Evolutionary conservation across 2,113 vertebrate genomes (phyloP).

Genomic region (Corythornis madagascariensis): DNA sequence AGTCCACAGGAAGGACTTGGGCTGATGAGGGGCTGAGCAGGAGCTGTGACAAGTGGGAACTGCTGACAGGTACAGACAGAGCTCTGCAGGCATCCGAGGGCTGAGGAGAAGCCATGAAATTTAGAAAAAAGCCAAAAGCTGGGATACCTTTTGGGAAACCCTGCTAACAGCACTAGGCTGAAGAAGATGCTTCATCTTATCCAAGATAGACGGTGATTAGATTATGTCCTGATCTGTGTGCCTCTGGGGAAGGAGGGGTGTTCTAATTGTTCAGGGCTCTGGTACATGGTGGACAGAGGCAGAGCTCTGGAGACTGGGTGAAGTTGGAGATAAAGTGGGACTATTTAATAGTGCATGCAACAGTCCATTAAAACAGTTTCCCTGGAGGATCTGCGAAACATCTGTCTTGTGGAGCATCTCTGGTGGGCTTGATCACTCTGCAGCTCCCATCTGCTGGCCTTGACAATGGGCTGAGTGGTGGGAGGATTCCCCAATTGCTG

Average conservation of each 20-base stretch:
- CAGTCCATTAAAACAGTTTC: not conserved
- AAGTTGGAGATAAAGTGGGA: not conserved
- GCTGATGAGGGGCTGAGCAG: not conserved
- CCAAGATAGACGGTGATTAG: not conserved
- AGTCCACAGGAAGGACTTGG: not conserved
- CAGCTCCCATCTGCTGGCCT: not conserved
- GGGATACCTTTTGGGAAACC: not conserved
- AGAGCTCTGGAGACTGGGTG: not conserved
- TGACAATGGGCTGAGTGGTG: accelerated
- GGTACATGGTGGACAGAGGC: accelerated
- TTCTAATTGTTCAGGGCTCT: not conserved
- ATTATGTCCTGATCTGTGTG: not conserved
- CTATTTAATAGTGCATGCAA: not conserved
- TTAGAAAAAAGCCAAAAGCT: not conserved
- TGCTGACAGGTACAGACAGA: not conserved
- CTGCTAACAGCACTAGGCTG: accelerated
- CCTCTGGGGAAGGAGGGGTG: not conserved
- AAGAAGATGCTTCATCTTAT: not conserved
- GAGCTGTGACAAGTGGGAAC: not conserved
- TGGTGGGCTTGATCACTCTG: not conserved
- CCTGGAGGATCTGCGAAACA: not conserved
- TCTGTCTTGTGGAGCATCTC: not conserved
- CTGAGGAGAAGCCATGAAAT: not conserved
- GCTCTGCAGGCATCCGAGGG: not conserved
- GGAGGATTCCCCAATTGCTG: not conserved